Evolutionary conservation across 2,888 invertebrate species (phyloP).

Genomic region (Eutolmus rufibarbis): DNA sequence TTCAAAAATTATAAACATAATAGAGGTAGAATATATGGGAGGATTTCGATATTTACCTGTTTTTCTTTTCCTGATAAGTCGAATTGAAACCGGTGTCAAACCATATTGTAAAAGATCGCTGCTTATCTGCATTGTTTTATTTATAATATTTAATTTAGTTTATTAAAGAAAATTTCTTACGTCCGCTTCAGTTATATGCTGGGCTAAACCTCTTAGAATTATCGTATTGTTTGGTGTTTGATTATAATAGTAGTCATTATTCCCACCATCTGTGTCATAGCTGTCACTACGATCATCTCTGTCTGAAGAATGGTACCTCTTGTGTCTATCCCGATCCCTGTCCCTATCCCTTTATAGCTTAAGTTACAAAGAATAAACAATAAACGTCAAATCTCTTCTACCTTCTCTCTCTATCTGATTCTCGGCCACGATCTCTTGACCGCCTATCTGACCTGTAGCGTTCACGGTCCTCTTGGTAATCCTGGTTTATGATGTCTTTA

Average conservation of each 20-base stretch:
- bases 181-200: constrained; percentile 79
- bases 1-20: not conserved
- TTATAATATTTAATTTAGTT: not conserved
- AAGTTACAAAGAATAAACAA: not conserved
- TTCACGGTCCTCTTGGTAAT: constrained; percentile 57
- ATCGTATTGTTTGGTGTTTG: constrained; percentile 74
- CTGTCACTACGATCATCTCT: constrained; percentile 54
- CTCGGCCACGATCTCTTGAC: constrained; percentile 49
- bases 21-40: not conserved
- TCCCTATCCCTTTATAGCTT: constrained; percentile 21
- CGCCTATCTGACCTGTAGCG: constrained; percentile 43
- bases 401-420: constrained; percentile 50
- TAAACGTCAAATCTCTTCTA: not conserved
- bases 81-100: constrained; percentile 79
- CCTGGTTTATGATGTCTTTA: constrained; percentile 60
- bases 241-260: constrained; percentile 65
- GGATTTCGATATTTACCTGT: constrained; percentile 72
- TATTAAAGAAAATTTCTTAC: constrained; percentile 63
- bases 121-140: constrained; percentile 70
- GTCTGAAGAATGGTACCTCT: constrained; percentile 51
- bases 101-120: constrained; percentile 78
- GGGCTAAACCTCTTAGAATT: constrained; percentile 76
- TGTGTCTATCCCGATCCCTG: constrained; percentile 44
- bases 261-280: constrained; percentile 56
- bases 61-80: constrained; percentile 82